These are phyloP conservation scores for Sebastes hubbsi DNA, from an alignment of 2,797 vertebrate species.

Conservation along the genomic window DNA sequence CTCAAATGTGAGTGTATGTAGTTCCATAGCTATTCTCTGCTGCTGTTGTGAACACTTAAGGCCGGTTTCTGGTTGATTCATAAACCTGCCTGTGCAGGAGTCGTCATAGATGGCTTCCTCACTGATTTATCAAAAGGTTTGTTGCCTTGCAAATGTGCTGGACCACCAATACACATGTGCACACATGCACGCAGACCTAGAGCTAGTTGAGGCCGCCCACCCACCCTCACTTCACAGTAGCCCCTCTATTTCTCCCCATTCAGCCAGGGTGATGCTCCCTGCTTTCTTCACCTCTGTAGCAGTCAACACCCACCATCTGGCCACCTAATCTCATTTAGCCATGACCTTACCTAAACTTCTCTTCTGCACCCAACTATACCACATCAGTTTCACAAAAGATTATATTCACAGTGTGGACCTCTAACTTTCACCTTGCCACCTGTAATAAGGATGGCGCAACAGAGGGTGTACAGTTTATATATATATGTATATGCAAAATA, in stretches of 20 bases:
- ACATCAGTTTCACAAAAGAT: background rate
- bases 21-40: background rate
- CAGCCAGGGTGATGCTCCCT: background rate
- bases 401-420: background rate
- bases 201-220: slow-evolving; percentile 47
- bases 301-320: slow-evolving; percentile 22
- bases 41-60: background rate
- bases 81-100: slow-evolving; percentile 23
- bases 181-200: background rate
- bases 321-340: slow-evolving; percentile 45
- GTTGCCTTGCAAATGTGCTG: slow-evolving; percentile 25
- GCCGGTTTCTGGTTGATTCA: slow-evolving; percentile 4
- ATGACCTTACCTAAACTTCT: slow-evolving; percentile 19
- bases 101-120: slow-evolving; percentile 33
- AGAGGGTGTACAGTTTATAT: background rate
- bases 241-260: slow-evolving; percentile 29
- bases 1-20: background rate
- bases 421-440: background rate
- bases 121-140: slow-evolving; percentile 30
- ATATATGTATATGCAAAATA: background rate
- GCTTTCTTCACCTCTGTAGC: slow-evolving; percentile 25
- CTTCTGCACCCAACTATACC: background rate
- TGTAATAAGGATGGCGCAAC: background rate
- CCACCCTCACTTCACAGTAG: slow-evolving; percentile 41
- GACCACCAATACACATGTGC: slow-evolving; percentile 14